A percentile compares a stretch with the other conserved stretches of the same genome.
Evolutionary conservation across 2,888 invertebrate species (phyloP).

Genomic region (Ophioninae sp.): DNA sequence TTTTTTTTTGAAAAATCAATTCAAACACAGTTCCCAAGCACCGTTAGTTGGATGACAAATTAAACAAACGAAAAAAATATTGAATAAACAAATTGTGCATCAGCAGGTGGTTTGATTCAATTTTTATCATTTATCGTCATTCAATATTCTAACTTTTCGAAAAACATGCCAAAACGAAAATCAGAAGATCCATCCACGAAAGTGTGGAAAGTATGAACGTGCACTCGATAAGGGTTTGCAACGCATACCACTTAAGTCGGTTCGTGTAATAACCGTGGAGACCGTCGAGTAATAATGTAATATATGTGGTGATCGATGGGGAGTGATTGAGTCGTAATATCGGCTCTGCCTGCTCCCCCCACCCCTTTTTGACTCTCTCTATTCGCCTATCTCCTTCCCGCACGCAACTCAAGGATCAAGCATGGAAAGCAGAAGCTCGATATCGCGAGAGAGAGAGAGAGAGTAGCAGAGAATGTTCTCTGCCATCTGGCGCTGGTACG

Average conservation of each 20-base stretch:
- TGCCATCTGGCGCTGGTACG: conserved; percentile 67
- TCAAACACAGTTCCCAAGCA: too few relatives aligned
- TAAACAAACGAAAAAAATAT: too few relatives aligned
- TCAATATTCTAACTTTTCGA: too few relatives aligned
- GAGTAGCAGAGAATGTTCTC: conserved; percentile 50
- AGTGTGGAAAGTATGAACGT: conserved; percentile 10
- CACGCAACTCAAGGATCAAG: conserved; percentile 50
- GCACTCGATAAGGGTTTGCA: conserved; percentile 28
- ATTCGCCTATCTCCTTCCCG: conserved; percentile 26
- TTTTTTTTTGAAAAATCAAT: too few relatives aligned
- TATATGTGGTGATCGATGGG: conserved; percentile 77
- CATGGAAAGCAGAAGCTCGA: conserved; percentile 46
- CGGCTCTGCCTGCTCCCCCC: conserved; percentile 63
- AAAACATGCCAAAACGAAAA: not conserved
- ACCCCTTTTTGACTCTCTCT: conserved; percentile 26
- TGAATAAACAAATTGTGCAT: too few relatives aligned
- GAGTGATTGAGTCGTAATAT: conserved; percentile 78
- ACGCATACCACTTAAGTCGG: conserved; percentile 47
- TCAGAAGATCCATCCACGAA: not conserved
- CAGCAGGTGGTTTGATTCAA: too few relatives aligned
- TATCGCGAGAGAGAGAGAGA: conserved; percentile 44
- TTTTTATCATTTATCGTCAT: too few relatives aligned
- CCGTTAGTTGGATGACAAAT: too few relatives aligned
- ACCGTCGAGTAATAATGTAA: conserved; percentile 74
- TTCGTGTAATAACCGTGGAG: conserved; percentile 66